Evolutionary conservation across 2,888 invertebrate species (phyloP).

Genomic region (Carcina quercana): DNA sequence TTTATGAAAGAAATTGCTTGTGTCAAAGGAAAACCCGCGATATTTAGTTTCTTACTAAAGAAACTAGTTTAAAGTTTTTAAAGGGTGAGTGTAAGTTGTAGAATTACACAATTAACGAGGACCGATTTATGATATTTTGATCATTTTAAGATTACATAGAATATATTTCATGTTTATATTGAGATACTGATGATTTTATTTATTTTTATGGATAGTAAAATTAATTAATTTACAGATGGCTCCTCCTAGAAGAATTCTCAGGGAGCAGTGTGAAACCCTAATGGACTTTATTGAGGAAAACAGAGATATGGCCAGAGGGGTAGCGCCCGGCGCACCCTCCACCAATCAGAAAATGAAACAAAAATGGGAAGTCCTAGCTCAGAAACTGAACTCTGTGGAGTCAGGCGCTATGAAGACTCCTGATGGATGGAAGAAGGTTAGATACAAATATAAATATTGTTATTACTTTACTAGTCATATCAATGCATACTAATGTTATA

Average conservation of each 20-base stretch:
- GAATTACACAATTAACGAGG: no score
- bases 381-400: conserved; percentile 48
- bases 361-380: conserved; percentile 50
- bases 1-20: conserved; percentile 44
- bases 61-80: no score
- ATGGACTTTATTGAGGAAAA: conserved; percentile 54
- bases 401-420: conserved; percentile 49
- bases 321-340: conserved; percentile 37
- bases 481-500: neutral
- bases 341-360: conserved; percentile 41
- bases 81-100: no score
- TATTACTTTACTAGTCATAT: no score
- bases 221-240: no score
- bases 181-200: no score
- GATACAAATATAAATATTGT: no score
- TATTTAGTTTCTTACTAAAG: no score
- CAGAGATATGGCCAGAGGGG: conserved; percentile 46
- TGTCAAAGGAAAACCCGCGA: conserved; percentile 40
- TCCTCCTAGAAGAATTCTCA: conserved; percentile 52
- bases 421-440: conserved; percentile 61
- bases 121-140: no score
- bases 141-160: no score
- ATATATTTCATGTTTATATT: no score
- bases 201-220: no score
- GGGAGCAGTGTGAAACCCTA: conserved; percentile 48